Evolutionary conservation across 2,888 invertebrate species (phyloP).

Genomic region (Phymatocera aterrima): DNA sequence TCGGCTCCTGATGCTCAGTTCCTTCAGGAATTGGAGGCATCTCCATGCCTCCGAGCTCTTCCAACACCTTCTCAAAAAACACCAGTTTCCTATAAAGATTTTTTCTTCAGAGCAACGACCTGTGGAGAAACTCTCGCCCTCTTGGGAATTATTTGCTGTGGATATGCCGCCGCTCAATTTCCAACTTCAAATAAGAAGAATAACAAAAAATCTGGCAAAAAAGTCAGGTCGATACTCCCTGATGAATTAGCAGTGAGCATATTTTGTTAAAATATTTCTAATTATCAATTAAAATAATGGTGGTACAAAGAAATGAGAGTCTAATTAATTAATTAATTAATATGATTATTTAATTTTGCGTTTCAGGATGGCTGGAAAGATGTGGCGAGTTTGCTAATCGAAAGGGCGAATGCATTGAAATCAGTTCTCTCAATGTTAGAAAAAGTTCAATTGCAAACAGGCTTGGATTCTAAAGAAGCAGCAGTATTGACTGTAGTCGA

Average conservation of each 20-base stretch:
- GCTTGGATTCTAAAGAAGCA: constrained; percentile 58
- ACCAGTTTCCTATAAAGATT: constrained; percentile 66
- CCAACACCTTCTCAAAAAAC: constrained; percentile 61
- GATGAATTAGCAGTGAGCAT: constrained; percentile 58
- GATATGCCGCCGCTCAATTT: constrained; percentile 61
- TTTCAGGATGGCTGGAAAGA: constrained; percentile 61
- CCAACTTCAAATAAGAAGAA: constrained; percentile 65
- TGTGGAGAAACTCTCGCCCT: constrained; percentile 71
- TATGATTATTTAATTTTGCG: constrained; percentile 58
- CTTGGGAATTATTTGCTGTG: constrained; percentile 67
- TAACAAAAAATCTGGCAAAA: constrained; percentile 66
- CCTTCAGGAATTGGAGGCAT: constrained; percentile 60
- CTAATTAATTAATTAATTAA: not conserved
- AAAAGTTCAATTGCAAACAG: constrained; percentile 64
- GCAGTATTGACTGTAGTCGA: constrained; percentile 61
- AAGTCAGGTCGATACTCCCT: constrained; percentile 57
- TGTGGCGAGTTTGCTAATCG: constrained; percentile 62
- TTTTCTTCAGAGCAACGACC: constrained; percentile 69
- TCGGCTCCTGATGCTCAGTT: constrained; percentile 65
- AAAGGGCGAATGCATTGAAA: constrained; percentile 64
- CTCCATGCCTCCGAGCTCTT: constrained; percentile 61
- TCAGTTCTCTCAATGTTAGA: constrained; percentile 63
- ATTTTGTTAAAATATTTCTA: not conserved
- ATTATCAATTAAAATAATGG: too few relatives aligned
- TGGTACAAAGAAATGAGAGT: not conserved